These are phyloP conservation scores for Hydractinia echinata DNA, from an alignment of 30 jellyfish, hydroid and myxozoan species.

Conservation along the genomic window DNA sequence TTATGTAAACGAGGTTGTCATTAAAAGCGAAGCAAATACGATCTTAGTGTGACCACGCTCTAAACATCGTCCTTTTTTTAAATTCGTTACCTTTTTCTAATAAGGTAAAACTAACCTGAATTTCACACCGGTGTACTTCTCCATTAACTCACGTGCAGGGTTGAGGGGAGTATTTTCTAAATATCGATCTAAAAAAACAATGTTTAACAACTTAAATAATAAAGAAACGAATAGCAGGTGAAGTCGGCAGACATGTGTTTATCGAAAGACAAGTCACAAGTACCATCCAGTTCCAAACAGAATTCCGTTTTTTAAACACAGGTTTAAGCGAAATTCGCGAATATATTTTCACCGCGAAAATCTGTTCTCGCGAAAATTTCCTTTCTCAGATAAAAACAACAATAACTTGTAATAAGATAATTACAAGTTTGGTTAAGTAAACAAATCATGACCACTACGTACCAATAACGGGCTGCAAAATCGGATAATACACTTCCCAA, in stretches of 20 bases:
- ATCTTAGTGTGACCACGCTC: too few species aligned
- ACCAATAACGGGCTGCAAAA: constrained; percentile 69
- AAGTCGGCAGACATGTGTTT: not conserved
- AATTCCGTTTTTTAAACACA: too few species aligned
- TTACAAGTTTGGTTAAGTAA: too few species aligned
- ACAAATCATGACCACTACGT: not conserved
- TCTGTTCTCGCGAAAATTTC: too few species aligned
- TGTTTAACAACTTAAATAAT: not conserved
- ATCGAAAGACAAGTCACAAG: constrained; percentile 2
- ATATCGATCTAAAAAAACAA: constrained; percentile 30
- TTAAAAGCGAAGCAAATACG: too few species aligned
- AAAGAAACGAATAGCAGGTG: too few species aligned
- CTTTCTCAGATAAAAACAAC: too few species aligned
- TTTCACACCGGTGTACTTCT: constrained; percentile 43
- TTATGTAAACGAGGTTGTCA: too few species aligned
- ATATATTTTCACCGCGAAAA: too few species aligned
- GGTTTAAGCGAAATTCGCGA: too few species aligned
- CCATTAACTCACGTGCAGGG: constrained; percentile 53
- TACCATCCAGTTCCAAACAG: not conserved
- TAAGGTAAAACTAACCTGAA: constrained; percentile 40
- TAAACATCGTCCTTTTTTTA: too few species aligned
- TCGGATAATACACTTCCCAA: constrained; percentile 74
- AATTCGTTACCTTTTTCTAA: not conserved
- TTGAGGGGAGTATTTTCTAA: constrained; percentile 48
- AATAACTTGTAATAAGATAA: too few species aligned